A percentile compares a stretch with the other conserved stretches of the same genome.
phyloP scores from a whole-genome alignment of 2,797 vertebrate genomes.

The Pogoniulus pusillus region DNA sequence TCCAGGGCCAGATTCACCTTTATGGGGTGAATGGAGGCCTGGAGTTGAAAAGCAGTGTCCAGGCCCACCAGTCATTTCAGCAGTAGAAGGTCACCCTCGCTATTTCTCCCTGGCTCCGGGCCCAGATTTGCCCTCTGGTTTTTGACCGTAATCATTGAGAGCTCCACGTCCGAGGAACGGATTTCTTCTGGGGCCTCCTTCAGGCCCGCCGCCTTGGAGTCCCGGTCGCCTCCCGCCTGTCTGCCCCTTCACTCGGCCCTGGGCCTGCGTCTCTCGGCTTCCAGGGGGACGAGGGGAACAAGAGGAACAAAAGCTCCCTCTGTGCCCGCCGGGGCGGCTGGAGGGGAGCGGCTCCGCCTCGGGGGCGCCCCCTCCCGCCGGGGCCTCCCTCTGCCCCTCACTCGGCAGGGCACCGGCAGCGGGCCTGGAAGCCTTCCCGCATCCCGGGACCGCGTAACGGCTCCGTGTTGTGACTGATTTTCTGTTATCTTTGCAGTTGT shows the following conservation, averaged over 20 bases:
- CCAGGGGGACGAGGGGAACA: background rate
- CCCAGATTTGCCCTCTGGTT: background rate
- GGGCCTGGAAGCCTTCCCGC: background rate
- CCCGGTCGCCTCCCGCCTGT: background rate
- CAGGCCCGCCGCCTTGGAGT: background rate
- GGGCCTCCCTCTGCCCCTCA: background rate
- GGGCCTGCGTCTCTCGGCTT: background rate
- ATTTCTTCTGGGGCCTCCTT: background rate
- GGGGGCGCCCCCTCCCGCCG: background rate
- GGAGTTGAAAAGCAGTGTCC: background rate
- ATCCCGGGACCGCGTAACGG: background rate
- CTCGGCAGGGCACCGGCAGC: background rate
- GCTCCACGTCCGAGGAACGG: background rate
- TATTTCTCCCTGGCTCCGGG: background rate
- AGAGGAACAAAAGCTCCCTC: constrained; percentile 2
- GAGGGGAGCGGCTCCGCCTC: background rate
- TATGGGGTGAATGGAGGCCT: background rate
- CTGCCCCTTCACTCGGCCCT: background rate
- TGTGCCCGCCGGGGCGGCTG: background rate
- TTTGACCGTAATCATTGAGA: constrained; percentile 29
- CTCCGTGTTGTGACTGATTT: constrained; percentile 33
- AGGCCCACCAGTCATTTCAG: constrained; percentile 1
- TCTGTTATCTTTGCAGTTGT: constrained; percentile 76
- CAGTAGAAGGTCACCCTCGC: constrained; percentile 61
- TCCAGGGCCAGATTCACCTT: background rate